Evolutionary conservation across 2,888 invertebrate genomes (phyloP).

Genomic region (Hymenopus coronatus): DNA sequence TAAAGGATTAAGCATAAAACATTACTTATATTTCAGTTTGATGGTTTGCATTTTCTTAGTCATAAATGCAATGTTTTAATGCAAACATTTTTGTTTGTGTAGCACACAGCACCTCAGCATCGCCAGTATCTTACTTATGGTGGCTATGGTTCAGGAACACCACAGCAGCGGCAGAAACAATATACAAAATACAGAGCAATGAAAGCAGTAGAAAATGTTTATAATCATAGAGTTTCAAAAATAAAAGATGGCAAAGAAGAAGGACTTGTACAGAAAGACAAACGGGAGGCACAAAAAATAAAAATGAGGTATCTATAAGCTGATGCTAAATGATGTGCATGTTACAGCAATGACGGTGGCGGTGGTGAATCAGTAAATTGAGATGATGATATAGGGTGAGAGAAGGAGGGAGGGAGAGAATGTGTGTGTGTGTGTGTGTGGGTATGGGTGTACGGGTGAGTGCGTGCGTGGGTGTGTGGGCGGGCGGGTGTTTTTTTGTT

Average conservation of each 20-base stretch:
- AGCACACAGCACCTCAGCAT: constrained; percentile 88
- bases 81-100: constrained; percentile 36
- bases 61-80: neutral
- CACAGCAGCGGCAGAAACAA: constrained; percentile 74
- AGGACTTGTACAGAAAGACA: constrained; percentile 58
- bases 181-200: constrained; percentile 66
- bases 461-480: too few relatives aligned
- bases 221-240: constrained; percentile 52
- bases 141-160: constrained; percentile 76
- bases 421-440: too few relatives aligned
- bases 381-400: too few relatives aligned
- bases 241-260: constrained; percentile 55
- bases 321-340: neutral
- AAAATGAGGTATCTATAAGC: constrained; percentile 62
- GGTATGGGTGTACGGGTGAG: too few relatives aligned
- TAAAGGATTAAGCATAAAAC: too few relatives aligned
- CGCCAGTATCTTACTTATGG: constrained; percentile 77
- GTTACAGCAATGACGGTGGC: too few relatives aligned
- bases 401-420: too few relatives aligned
- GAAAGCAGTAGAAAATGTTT: constrained; percentile 66
- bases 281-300: constrained; percentile 61
- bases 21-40: too few relatives aligned
- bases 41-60: too few relatives aligned
- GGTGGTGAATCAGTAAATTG: too few relatives aligned
- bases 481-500: too few relatives aligned